These are phyloP conservation scores for Pollenia amentaria DNA, from an alignment of 2,888 invertebrate species.

Conservation along the genomic window DNA sequence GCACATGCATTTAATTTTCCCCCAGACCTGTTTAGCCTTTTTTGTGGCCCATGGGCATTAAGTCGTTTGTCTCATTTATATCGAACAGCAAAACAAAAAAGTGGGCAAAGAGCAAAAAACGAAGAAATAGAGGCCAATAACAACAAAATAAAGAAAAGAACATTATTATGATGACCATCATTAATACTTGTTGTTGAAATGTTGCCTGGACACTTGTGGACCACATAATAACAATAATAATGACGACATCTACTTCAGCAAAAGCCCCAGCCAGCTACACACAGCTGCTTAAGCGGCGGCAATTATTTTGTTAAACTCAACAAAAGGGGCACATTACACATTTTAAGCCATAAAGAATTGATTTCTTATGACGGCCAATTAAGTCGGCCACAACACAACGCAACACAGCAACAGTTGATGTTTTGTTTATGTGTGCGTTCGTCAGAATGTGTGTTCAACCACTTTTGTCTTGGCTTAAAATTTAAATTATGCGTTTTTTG, in stretches of 20 bases:
- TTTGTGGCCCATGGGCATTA: conserved; percentile 60
- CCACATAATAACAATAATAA: conserved; percentile 50
- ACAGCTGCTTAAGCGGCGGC: conserved; percentile 64
- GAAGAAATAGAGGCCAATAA: conserved; percentile 23
- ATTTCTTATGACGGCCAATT: conserved; percentile 73
- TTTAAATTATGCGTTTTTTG: conserved; percentile 42
- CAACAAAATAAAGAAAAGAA: conserved; percentile 59
- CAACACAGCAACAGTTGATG: conserved; percentile 44
- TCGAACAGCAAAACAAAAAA: conserved; percentile 27
- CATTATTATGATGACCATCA: conserved; percentile 68
- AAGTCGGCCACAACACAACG: conserved; percentile 50
- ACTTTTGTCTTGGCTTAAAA: conserved; percentile 9
- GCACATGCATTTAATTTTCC: conserved; percentile 44
- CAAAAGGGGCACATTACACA: conserved; percentile 78
- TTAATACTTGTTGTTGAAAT: conserved; percentile 71
- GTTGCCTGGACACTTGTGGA: conserved; percentile 69
- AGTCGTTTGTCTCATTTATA: conserved; percentile 70
- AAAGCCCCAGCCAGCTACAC: conserved; percentile 14
- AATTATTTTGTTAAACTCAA: conserved; percentile 83
- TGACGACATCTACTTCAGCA: conserved; percentile 22
- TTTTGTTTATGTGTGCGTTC: not conserved
- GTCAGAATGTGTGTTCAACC: not conserved
- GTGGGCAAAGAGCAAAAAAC: not conserved
- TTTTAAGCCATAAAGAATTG: conserved; percentile 73
- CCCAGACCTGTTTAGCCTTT: conserved; percentile 35